Evolutionary conservation across 2,888 invertebrate genomes (phyloP), one percentile per base, ranked within the genome.

Genomic region (Limnephilus marmoratus): DNA sequence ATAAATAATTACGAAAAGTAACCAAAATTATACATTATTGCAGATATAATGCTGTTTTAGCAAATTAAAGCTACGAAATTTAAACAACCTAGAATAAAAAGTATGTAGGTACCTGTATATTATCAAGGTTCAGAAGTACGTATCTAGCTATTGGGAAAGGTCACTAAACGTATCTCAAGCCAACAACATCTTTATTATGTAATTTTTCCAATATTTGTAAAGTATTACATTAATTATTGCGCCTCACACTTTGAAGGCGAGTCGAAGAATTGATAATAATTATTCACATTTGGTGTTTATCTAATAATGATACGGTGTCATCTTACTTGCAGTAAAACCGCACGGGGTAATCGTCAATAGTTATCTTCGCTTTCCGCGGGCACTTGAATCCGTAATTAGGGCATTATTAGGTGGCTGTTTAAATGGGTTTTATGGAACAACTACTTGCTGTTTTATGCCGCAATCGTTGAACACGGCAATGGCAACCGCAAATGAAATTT

Each of bases 331-430:
- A 18, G 83, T 83, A 83, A 83, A 83, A 83, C 83, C 83, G 34
- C 83, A 83, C n/a, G 83, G 7, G 24, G 83, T 83, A 83, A 83
- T 83, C 83, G 34, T 12, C 24, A 34, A 7, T 34, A 11, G 83
- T 83, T 83, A 83, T 83, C 83, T 41, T 13, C 18, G 24, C 15
- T 24, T 83, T 83, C 24, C 24, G 37, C 34, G 34, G 83, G 37
- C 24, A 83, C 12, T 83, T 83, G 83, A 83, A 41, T 83, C 18
- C 37, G 37, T 83, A 83, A 34, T 83, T 83, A 41, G 83, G 24
- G 83, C 0, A 83, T 83, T 37, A 68, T 68, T 24, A 68, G 24
- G 7, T 24, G 68, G 24, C 68, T 3, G 24, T 68, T 68, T 68
- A 24, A 68, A n/a, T 68, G 24, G 68, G 68, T 68, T 68, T 18